Percentiles rank a stretch among this genome's conserved stretches.
Conservation (phyloP, 2,113 vertebrate species). For the Aptenodytes patagonicus region DNA sequence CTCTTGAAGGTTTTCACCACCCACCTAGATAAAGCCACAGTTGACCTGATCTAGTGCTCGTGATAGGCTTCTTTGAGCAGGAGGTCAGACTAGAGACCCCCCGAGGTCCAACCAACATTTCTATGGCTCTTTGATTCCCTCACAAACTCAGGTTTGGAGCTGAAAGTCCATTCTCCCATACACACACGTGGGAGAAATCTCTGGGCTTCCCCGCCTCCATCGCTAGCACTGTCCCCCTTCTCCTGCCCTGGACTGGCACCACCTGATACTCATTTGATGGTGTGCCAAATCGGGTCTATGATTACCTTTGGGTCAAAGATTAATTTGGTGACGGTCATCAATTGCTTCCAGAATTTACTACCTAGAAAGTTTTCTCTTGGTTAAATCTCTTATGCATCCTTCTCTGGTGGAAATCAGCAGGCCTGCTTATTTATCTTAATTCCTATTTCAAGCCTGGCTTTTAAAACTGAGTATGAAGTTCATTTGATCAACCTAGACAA, state of each 20-base stretch:
- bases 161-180: neutral
- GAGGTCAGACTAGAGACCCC: neutral
- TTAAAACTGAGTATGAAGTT: neutral
- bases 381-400: neutral
- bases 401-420: neutral
- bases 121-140: neutral
- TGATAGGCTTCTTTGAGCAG: neutral
- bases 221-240: neutral
- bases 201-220: neutral
- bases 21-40: neutral
- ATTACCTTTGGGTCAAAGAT: neutral
- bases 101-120: neutral
- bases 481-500: neutral
- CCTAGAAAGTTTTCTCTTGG: neutral
- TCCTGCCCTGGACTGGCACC: neutral
- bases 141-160: neutral
- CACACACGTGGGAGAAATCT: neutral
- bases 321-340: neutral
- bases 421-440: neutral
- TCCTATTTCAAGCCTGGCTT: neutral
- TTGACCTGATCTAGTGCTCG: neutral
- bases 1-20: neutral
- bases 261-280: neutral
- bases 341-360: neutral
- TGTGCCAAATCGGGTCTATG: accelerated